These are phyloP conservation scores for Enteromius viviparus DNA, from an alignment of 2,797 vertebrate genomes.

Conservation along the genomic window DNA sequence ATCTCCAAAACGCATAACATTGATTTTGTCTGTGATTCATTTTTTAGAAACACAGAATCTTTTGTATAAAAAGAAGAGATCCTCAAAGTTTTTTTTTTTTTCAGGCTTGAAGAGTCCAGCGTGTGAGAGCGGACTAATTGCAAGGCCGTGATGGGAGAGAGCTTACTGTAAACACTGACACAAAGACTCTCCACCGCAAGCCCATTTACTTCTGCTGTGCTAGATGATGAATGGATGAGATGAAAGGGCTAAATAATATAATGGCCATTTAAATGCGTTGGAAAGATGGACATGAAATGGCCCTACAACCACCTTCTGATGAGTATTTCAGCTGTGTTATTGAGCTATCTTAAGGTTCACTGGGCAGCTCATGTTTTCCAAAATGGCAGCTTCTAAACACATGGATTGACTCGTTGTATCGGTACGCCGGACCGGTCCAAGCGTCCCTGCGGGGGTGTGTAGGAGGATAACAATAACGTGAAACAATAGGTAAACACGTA, in stretches of 20 bases:
- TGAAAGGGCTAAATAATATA: constrained; percentile 28
- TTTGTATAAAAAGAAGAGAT: background rate
- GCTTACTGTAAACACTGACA: constrained; percentile 57
- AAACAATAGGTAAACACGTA: background rate
- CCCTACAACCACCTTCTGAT: constrained; percentile 18
- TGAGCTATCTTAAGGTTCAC: constrained; percentile 13
- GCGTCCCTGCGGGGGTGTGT: background rate
- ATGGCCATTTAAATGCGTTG: constrained; percentile 29
- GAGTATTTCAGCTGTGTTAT: constrained; percentile 37
- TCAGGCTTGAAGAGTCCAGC: constrained; percentile 38
- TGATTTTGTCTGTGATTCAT: constrained; percentile 16
- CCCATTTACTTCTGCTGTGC: constrained; percentile 41
- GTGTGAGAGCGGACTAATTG: constrained; percentile 28
- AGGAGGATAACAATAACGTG: background rate
- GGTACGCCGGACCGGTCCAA: constrained; percentile 12
- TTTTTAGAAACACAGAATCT: background rate
- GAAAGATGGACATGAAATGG: constrained; percentile 38
- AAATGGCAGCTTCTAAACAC: constrained; percentile 41
- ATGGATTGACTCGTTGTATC: constrained; percentile 9
- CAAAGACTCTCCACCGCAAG: constrained; percentile 56
- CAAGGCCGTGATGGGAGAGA: constrained; percentile 21
- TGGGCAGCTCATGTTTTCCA: constrained; percentile 23
- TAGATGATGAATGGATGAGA: constrained; percentile 30
- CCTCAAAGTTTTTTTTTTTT: constrained; percentile 34
- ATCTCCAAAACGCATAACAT: constrained; percentile 1